A percentile compares a stretch with the other conserved stretches of the same genome.
Conservation (phyloP, 2,888 invertebrate species). For the Patella ulyssiponensis region DNA sequence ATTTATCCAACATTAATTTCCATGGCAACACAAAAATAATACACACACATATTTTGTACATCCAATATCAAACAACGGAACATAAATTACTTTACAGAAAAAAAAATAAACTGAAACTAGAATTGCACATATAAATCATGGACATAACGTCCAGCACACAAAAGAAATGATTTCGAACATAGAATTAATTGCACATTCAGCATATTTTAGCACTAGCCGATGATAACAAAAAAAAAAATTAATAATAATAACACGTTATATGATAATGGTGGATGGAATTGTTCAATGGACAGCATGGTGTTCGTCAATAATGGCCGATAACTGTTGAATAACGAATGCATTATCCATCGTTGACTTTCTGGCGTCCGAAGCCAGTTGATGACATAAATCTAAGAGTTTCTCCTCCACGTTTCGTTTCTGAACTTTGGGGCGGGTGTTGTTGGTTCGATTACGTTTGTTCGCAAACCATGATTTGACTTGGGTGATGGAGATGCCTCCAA, state of each 20-base stretch:
- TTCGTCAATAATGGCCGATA: constrained; percentile 53
- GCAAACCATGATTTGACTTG: constrained; percentile 70
- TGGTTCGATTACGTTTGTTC: constrained; percentile 65
- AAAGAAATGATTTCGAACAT: not conserved
- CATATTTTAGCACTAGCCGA: not conserved
- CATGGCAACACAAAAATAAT: too few relatives aligned
- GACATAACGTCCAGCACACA: too few relatives aligned
- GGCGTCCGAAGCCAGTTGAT: constrained; percentile 52
- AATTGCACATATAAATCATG: too few relatives aligned
- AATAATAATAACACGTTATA: not conserved
- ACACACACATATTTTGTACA: too few relatives aligned
- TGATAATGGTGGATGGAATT: not conserved
- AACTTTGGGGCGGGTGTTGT: constrained; percentile 66
- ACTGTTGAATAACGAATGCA: constrained; percentile 61
- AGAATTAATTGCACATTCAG: not conserved
- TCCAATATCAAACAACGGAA: too few relatives aligned
- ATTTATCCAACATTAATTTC: too few relatives aligned
- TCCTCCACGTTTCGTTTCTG: constrained; percentile 61
- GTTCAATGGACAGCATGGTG: not conserved
- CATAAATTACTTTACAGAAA: too few relatives aligned
- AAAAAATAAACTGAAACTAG: too few relatives aligned
- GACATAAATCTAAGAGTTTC: constrained; percentile 56
- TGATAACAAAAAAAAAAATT: not conserved
- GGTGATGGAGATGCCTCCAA: constrained; percentile 57
- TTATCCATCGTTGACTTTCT: constrained; percentile 51